Conservation (phyloP, 2,888 invertebrate genomes). For the Zootermopsis nevadensis region DNA sequence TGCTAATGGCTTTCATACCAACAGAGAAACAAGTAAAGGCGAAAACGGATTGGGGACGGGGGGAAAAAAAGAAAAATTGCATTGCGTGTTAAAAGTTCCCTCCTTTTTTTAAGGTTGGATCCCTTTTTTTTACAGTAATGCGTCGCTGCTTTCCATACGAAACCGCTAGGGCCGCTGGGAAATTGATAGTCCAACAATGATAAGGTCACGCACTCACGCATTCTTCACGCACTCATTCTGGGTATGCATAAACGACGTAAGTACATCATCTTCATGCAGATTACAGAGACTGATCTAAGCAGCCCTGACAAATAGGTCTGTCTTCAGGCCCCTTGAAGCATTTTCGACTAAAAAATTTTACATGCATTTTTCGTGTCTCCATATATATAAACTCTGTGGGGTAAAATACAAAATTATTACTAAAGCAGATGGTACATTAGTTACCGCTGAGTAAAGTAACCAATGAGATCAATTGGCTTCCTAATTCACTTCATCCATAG, state of each 20-base stretch:
- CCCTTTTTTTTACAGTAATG: not conserved
- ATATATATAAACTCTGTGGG: too few relatives aligned
- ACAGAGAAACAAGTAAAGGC: not conserved
- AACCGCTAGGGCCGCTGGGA: slow-evolving; percentile 5
- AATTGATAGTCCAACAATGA: slow-evolving; percentile 37
- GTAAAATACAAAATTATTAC: too few relatives aligned
- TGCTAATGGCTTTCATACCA: slow-evolving; percentile 35
- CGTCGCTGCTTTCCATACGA: slow-evolving; percentile 17
- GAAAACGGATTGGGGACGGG: not conserved
- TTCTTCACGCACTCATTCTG: slow-evolving; percentile 10
- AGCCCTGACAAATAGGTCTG: too few relatives aligned
- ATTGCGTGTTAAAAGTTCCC: slow-evolving; percentile 32
- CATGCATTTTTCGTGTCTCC: too few relatives aligned
- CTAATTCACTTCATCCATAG: too few relatives aligned
- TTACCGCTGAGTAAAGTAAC: too few relatives aligned
- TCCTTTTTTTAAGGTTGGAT: not conserved
- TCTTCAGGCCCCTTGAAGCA: too few relatives aligned
- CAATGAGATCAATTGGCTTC: too few relatives aligned
- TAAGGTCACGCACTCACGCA: slow-evolving; percentile 38
- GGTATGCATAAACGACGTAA: not conserved
- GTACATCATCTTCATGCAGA: not conserved
- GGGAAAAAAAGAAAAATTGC: slow-evolving; percentile 12
- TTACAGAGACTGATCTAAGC: too few relatives aligned
- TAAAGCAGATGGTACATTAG: too few relatives aligned
- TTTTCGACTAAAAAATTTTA: too few relatives aligned